Percentiles rank a stretch among this genome's conserved stretches.
phyloP scores from a whole-genome alignment of 2,113 vertebrate genomes.

The Rhodinocichla rosea region DNA sequence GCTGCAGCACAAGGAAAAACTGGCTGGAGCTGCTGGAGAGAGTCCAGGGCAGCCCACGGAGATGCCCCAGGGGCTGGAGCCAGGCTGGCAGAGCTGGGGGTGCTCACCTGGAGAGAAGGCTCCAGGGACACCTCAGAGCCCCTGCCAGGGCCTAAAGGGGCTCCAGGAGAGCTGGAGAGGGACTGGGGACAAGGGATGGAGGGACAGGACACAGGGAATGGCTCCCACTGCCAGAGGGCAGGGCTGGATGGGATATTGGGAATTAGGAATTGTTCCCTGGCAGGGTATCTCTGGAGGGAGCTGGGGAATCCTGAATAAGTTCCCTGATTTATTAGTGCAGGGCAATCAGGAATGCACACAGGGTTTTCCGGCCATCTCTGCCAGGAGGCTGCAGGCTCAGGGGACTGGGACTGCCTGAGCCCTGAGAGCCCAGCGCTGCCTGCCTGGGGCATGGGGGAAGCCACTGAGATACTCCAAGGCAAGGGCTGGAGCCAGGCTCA shows the following conservation, averaged over 20 bases:
- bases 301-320: no score
- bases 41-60: fast-evolving
- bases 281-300: no score
- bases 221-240: background rate
- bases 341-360: no score
- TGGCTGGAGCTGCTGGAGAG: background rate
- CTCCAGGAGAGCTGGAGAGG: background rate
- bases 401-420: no score
- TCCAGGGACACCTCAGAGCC: background rate
- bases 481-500: background rate
- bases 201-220: background rate
- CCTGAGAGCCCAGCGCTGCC: no score
- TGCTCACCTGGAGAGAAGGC: background rate
- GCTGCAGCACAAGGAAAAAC: background rate
- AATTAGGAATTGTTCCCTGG: background rate
- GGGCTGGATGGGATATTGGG: background rate
- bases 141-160: background rate
- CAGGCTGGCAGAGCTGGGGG: background rate
- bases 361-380: no score
- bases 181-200: background rate
- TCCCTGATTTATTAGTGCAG: no score
- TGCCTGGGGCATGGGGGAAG: no score
- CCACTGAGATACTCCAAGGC: no score
- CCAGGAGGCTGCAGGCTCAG: no score
- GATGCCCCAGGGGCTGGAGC: background rate